Evolutionary conservation across 2,888 invertebrate species (phyloP).

Genomic region (Nemotelus nigrinus): DNA sequence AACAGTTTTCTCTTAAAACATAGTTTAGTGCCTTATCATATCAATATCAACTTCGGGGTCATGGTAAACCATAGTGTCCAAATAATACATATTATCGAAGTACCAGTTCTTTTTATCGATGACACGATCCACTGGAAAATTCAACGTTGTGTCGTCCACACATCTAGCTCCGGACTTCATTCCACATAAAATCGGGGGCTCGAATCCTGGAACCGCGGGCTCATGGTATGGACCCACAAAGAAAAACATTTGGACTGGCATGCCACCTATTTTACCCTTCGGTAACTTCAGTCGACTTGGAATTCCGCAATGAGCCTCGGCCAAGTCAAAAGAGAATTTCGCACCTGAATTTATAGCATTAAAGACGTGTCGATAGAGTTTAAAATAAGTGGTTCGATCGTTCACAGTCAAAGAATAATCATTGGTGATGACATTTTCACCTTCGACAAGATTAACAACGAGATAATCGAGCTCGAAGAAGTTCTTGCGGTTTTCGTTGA

Average conservation of each 20-base stretch:
- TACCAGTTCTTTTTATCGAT: slow-evolving; percentile 70
- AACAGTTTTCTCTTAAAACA: too few species aligned
- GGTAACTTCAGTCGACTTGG: slow-evolving; percentile 74
- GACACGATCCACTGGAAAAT: slow-evolving; percentile 79
- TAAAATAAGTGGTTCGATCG: slow-evolving; percentile 68
- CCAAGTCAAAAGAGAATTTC: slow-evolving; percentile 65
- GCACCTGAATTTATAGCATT: slow-evolving; percentile 65
- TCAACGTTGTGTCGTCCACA: slow-evolving; percentile 73
- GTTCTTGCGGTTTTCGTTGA: slow-evolving; percentile 71
- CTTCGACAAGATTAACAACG: slow-evolving; percentile 70
- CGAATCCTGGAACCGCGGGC: slow-evolving; percentile 66
- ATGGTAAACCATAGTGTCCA: slow-evolving; percentile 74
- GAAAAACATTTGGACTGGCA: slow-evolving; percentile 71
- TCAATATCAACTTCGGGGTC: slow-evolving; percentile 63
- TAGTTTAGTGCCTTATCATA: too few species aligned
- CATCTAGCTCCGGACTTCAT: slow-evolving; percentile 68
- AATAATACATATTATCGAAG: slow-evolving; percentile 75
- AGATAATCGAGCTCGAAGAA: slow-evolving; percentile 76
- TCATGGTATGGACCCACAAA: slow-evolving; percentile 68
- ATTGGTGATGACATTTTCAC: slow-evolving; percentile 66
- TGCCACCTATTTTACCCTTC: slow-evolving; percentile 72
- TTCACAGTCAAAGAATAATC: slow-evolving; percentile 74
- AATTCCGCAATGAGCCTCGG: slow-evolving; percentile 69
- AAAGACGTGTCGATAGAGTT: slow-evolving; percentile 66
- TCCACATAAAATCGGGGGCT: slow-evolving; percentile 67